Evolutionary conservation across 1,140 invertebrate genomes (phyloP).

Genomic region (Melanaphis sacchari): DNA sequence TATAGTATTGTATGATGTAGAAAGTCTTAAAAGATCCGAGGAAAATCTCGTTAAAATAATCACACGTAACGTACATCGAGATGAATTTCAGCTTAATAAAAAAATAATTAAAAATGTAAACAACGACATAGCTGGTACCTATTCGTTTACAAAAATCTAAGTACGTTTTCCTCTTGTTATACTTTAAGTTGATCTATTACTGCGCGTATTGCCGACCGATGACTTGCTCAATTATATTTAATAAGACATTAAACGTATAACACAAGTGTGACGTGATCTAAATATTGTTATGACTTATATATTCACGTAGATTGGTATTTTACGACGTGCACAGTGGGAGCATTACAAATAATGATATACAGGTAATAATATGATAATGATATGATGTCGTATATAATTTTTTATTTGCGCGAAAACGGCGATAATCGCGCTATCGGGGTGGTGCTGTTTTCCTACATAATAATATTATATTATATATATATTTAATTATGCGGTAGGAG

Average conservation of each 20-base stretch:
- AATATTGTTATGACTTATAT: background rate
- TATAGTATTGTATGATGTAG: too few species aligned
- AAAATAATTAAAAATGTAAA: too few species aligned
- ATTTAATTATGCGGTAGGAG: background rate
- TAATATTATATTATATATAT: background rate
- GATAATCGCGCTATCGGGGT: background rate
- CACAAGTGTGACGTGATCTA: background rate
- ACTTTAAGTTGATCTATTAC: too few species aligned
- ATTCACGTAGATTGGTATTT: background rate
- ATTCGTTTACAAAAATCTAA: too few species aligned
- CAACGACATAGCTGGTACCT: too few species aligned
- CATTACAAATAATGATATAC: background rate
- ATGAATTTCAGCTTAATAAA: too few species aligned
- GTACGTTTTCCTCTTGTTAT: too few species aligned
- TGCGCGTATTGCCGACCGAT: too few species aligned
- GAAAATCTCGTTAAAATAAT: too few species aligned
- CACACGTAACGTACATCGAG: too few species aligned
- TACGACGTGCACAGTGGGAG: background rate
- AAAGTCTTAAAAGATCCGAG: too few species aligned
- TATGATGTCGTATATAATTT: background rate
- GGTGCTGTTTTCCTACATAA: background rate
- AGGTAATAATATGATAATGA: background rate
- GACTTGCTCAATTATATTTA: too few species aligned
- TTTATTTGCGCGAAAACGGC: slow-evolving; percentile 8
- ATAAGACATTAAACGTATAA: background rate